These are phyloP conservation scores for Zelleria hepariella DNA, from an alignment of 2,888 invertebrate species.

Conservation along the genomic window DNA sequence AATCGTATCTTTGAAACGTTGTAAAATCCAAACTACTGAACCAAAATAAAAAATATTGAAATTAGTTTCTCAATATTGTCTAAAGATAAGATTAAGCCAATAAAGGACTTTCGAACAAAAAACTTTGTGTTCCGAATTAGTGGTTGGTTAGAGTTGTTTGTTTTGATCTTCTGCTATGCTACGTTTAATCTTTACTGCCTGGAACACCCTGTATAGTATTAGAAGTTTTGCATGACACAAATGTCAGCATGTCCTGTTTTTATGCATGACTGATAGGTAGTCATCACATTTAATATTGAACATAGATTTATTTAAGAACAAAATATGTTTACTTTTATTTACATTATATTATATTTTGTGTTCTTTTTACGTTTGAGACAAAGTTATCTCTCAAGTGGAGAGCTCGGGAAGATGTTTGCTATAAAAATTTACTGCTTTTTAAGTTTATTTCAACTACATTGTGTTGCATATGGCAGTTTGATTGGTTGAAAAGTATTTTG, in stretches of 20 bases:
- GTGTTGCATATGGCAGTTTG: not conserved
- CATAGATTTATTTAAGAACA: conserved; percentile 21
- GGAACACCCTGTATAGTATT: too few species aligned
- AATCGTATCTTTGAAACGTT: too few species aligned
- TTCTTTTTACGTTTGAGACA: conserved; percentile 31
- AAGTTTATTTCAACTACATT: not conserved
- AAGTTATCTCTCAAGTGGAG: conserved; percentile 66
- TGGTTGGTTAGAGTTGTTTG: too few species aligned
- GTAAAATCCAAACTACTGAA: too few species aligned
- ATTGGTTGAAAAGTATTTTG: not conserved
- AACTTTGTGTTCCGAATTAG: too few species aligned
- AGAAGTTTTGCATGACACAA: conserved; percentile 52
- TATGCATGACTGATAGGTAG: conserved; percentile 43
- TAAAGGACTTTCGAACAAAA: too few species aligned
- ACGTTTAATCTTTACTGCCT: too few species aligned
- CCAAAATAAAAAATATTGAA: too few species aligned
- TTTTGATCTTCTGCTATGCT: too few species aligned
- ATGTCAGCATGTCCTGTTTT: conserved; percentile 31
- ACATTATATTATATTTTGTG: conserved; percentile 27
- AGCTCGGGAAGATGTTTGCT: conserved; percentile 62
- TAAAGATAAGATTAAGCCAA: too few species aligned
- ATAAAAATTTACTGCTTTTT: not conserved
- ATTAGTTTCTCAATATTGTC: too few species aligned
- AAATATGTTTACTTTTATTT: conserved; percentile 17
- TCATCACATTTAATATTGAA: conserved; percentile 17